Evolutionary conservation across 1,140 invertebrate genomes (phyloP).

Genomic region (Cydia amplana): DNA sequence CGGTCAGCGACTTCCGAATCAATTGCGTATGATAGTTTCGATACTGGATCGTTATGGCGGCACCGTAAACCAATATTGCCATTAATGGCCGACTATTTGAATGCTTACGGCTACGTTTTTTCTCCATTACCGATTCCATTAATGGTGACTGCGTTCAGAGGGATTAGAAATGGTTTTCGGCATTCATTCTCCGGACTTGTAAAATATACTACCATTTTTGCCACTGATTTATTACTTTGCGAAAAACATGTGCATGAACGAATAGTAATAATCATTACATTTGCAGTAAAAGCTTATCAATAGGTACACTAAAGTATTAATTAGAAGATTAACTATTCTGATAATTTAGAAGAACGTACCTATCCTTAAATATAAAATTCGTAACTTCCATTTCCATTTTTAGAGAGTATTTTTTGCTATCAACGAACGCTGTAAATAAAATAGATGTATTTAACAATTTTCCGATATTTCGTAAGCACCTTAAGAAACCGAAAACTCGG

Average conservation of each 20-base stretch:
- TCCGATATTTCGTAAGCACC: conserved; percentile 28
- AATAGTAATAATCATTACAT: background rate
- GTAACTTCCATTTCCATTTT: background rate
- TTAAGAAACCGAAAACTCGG: conserved; percentile 2
- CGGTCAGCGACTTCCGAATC: conserved; percentile 37
- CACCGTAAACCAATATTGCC: conserved; percentile 49
- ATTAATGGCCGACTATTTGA: conserved; percentile 46
- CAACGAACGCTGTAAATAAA: conserved; percentile 13
- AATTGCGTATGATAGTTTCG: conserved; percentile 43
- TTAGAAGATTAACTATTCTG: background rate
- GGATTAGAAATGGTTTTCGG: conserved; percentile 7
- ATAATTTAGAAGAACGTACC: background rate
- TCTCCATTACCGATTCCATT: conserved; percentile 31
- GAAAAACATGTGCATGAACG: background rate
- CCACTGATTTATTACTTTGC: background rate
- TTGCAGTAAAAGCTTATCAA: background rate
- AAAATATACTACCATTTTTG: conserved; percentile 6
- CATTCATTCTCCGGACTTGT: background rate
- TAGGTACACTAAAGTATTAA: background rate
- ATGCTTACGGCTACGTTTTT: conserved; percentile 41
- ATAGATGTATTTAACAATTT: conserved; percentile 5
- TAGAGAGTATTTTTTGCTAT: background rate
- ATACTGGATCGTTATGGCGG: conserved; percentile 47
- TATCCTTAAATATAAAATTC: background rate
- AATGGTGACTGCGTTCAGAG: background rate